A percentile compares a stretch with the other conserved stretches of the same genome.
phyloP scores from a whole-genome alignment of 2,113 vertebrate species.

The Thunnus maccoyii region DNA sequence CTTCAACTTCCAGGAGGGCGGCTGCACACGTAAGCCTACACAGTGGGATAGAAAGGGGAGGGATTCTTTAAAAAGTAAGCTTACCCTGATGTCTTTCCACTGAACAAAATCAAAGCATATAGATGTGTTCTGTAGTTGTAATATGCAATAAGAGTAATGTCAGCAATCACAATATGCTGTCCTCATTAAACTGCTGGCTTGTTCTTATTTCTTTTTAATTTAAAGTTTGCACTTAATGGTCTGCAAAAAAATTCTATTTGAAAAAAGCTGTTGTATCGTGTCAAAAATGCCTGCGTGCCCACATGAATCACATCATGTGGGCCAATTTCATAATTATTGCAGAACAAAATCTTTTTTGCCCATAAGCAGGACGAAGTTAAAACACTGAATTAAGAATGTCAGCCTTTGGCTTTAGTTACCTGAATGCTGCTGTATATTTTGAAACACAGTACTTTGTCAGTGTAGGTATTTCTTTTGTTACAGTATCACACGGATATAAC shows the following conservation, averaged over 20 bases:
- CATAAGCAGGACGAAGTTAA: slow-evolving; percentile 14
- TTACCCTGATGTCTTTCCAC: background rate
- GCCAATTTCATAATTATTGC: slow-evolving; percentile 13
- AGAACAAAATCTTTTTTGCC: background rate
- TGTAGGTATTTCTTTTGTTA: background rate
- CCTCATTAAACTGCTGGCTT: slow-evolving; percentile 20
- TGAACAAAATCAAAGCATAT: background rate
- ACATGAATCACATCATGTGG: background rate
- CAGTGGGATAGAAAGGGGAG: background rate
- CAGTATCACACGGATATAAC: too few species aligned
- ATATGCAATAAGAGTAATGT: background rate
- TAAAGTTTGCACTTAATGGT: slow-evolving; percentile 26
- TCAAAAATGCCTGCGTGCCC: slow-evolving; percentile 1
- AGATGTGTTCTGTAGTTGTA: background rate
- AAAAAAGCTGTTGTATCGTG: background rate
- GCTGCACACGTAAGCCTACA: slow-evolving; percentile 91
- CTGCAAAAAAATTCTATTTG: background rate
- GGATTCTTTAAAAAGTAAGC: background rate
- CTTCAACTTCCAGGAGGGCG: slow-evolving; percentile 97
- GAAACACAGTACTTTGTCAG: background rate
- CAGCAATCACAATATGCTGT: background rate
- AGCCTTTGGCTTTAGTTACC: slow-evolving; percentile 1
- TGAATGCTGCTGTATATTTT: too few species aligned
- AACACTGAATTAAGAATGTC: slow-evolving; percentile 4
- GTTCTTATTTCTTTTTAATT: slow-evolving; percentile 18